These are phyloP conservation scores for Eilema depressum DNA, from an alignment of 2,888 invertebrate genomes.

Conservation along the genomic window DNA sequence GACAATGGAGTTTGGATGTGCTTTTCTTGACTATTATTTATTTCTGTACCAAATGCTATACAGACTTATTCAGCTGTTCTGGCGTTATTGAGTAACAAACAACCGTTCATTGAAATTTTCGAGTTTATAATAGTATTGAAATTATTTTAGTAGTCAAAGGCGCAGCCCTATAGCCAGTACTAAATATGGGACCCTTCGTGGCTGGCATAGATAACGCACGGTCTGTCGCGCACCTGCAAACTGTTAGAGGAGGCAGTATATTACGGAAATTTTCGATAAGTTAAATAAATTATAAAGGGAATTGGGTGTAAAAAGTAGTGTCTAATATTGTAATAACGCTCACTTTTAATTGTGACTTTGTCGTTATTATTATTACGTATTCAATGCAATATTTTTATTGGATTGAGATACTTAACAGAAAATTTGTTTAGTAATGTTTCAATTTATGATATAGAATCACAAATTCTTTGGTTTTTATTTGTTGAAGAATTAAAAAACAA, in stretches of 20 bases:
- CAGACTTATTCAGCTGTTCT: too few species aligned
- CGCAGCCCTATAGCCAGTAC: conserved; percentile 40
- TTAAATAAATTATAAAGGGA: neutral
- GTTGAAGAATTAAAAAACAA: too few species aligned
- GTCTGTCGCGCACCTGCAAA: conserved; percentile 49
- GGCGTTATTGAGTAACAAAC: too few species aligned
- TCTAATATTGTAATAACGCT: neutral
- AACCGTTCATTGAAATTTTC: neutral
- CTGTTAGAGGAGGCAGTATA: conserved; percentile 51
- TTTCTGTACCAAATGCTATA: too few species aligned
- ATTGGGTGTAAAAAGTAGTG: neutral
- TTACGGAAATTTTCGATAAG: conserved; percentile 25
- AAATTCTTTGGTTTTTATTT: neutral
- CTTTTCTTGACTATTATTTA: too few species aligned
- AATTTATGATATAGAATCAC: too few species aligned
- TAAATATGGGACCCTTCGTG: conserved; percentile 46
- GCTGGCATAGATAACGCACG: conserved; percentile 69
- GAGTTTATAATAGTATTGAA: neutral
- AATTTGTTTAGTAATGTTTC: too few species aligned
- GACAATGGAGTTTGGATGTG: too few species aligned
- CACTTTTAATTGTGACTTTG: neutral
- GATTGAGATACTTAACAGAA: too few species aligned
- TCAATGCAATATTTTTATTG: too few species aligned
- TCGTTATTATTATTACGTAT: neutral
- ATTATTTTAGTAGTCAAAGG: conserved; percentile 7